phyloP scores from a whole-genome alignment of 2,113 vertebrate genomes.

The Bubo bubo region DNA sequence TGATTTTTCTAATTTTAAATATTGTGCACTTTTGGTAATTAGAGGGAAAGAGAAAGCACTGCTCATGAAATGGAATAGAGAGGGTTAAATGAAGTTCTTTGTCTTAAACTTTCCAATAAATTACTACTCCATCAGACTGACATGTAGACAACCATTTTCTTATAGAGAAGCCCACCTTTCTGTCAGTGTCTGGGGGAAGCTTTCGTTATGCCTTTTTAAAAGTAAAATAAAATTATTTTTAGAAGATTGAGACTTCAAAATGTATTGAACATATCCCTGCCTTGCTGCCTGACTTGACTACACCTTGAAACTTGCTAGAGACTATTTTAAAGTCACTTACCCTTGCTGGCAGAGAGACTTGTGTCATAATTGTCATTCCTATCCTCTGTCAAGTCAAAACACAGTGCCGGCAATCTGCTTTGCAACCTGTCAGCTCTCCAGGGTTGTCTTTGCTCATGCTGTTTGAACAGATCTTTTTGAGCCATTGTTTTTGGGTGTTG shows the following conservation, averaged over 20 bases:
- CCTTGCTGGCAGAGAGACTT: neutral
- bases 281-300: neutral
- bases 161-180: neutral
- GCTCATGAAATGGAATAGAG: neutral
- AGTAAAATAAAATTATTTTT: neutral
- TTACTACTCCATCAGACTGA: neutral
- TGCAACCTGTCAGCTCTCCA: slow-evolving; percentile 20
- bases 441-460: slow-evolving; percentile 10
- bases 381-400: neutral
- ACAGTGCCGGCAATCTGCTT: neutral
- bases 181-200: neutral
- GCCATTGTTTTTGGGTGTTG: neutral
- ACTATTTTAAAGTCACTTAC: neutral
- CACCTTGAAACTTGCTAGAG: neutral
- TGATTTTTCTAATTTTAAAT: neutral
- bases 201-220: neutral
- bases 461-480: slow-evolving; percentile 19
- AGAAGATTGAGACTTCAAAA: neutral
- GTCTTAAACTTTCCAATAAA: neutral
- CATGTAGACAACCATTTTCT: neutral
- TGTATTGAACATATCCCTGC: neutral
- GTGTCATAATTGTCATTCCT: neutral
- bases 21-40: neutral
- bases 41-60: neutral
- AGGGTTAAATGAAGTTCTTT: neutral